Conservation (phyloP, 2,113 vertebrate genomes). For the Dipodomys ordii region DNA sequence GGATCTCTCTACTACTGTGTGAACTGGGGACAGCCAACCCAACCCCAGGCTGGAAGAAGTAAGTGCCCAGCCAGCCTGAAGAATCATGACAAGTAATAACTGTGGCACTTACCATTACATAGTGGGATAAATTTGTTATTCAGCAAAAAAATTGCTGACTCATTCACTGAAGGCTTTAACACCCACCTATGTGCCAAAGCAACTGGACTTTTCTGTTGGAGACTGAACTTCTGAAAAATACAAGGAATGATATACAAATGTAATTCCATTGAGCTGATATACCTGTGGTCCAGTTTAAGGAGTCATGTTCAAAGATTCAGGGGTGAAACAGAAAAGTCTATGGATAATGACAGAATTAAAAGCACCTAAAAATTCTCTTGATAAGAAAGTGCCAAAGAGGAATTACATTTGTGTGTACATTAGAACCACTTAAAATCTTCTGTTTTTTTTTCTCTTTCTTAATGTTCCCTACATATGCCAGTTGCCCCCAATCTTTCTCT, state of each 20-base stretch:
- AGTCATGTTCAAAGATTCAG: slow-evolving; percentile 10
- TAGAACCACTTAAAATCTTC: neutral
- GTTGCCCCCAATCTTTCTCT: neutral
- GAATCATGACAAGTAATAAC: slow-evolving; percentile 3
- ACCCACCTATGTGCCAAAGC: neutral
- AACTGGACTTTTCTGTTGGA: neutral
- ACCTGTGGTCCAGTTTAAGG: neutral
- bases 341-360: neutral
- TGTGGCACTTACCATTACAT: neutral
- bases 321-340: slow-evolving; percentile 9
- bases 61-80: neutral
- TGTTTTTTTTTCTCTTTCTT: neutral
- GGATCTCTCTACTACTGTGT: neutral
- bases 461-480: neutral
- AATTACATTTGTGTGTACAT: neutral
- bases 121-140: too few relatives aligned
- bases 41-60: neutral
- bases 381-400: neutral
- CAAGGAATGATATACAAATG: neutral
- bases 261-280: neutral
- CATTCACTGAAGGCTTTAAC: neutral
- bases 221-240: slow-evolving; percentile 31
- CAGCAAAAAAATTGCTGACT: too few relatives aligned
- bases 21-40: neutral
- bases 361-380: slow-evolving; percentile 11